phyloP scores from a whole-genome alignment of 2,888 invertebrate genomes.

The Hypomecis punctinalis region DNA sequence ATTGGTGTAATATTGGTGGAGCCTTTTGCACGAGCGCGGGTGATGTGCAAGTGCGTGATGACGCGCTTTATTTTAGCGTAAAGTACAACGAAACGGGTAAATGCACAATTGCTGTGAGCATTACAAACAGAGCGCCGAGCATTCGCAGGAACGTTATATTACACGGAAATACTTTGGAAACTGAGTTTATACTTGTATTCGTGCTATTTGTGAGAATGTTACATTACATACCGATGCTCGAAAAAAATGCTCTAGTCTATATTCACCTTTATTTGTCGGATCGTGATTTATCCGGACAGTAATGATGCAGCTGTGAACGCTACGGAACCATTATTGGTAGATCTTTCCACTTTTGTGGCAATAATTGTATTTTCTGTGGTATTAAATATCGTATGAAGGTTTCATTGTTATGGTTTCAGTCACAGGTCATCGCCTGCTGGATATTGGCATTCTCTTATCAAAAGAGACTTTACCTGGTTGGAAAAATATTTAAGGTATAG shows the following conservation, averaged over 20 bases:
- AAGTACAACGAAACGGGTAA: neutral
- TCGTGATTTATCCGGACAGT: neutral
- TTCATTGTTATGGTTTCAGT: no score
- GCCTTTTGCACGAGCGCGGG: neutral
- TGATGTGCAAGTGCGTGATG: neutral
- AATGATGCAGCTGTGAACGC: conserved; percentile 1
- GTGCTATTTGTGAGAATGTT: neutral
- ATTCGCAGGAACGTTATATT: conserved; percentile 3
- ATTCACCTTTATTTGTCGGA: neutral
- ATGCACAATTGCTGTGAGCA: neutral
- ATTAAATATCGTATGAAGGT: no score
- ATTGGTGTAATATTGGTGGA: neutral
- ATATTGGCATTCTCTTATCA: no score
- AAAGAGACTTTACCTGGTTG: no score
- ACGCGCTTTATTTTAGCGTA: neutral
- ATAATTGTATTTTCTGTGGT: neutral
- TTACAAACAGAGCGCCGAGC: neutral
- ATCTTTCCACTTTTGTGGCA: neutral
- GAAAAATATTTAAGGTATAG: no score
- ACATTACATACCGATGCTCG: neutral
- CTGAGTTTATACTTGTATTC: neutral
- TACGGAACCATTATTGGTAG: neutral
- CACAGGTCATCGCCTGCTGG: no score
- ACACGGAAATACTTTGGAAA: no score
- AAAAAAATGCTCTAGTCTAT: neutral